Percentiles rank a stretch among this genome's conserved stretches.
These are phyloP conservation scores for Dysmachus trigonus DNA, from an alignment of 2,888 invertebrate genomes.

Conservation along the genomic window DNA sequence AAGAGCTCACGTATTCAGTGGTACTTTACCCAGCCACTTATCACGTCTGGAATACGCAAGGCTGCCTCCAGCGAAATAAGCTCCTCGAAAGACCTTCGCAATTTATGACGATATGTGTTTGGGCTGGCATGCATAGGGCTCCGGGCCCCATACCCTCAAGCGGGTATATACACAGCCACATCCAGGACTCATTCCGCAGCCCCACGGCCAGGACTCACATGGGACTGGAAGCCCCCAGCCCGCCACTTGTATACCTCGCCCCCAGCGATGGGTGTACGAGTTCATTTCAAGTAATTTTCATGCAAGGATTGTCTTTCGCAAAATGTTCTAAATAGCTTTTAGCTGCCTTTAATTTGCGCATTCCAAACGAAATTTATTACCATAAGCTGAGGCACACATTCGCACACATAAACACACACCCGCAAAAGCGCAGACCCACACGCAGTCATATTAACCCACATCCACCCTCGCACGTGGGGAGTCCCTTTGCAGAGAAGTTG, in stretches of 20 bases:
- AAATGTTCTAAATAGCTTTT: conserved; percentile 49
- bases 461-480: not conserved
- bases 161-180: not conserved
- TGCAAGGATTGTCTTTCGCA: conserved; percentile 47
- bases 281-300: conserved; percentile 47
- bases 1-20: conserved; percentile 24
- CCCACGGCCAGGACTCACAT: not conserved
- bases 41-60: conserved; percentile 31
- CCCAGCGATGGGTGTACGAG: not conserved
- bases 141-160: not conserved
- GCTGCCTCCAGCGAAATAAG: not conserved
- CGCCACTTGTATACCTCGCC: not conserved
- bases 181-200: not conserved
- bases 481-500: not conserved
- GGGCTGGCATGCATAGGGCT: not conserved
- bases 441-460: not conserved
- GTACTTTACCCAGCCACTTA: conserved; percentile 42
- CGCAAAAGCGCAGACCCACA: too few species aligned
- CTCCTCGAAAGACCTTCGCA: conserved; percentile 8
- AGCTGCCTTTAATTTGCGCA: conserved; percentile 46
- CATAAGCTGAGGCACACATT: not conserved
- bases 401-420: too few species aligned
- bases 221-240: not conserved
- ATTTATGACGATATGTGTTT: conserved; percentile 10
- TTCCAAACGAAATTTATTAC: conserved; percentile 46